Conservation (phyloP, 2,797 vertebrate species). For the Acrossocheilus wenchowensis region DNA sequence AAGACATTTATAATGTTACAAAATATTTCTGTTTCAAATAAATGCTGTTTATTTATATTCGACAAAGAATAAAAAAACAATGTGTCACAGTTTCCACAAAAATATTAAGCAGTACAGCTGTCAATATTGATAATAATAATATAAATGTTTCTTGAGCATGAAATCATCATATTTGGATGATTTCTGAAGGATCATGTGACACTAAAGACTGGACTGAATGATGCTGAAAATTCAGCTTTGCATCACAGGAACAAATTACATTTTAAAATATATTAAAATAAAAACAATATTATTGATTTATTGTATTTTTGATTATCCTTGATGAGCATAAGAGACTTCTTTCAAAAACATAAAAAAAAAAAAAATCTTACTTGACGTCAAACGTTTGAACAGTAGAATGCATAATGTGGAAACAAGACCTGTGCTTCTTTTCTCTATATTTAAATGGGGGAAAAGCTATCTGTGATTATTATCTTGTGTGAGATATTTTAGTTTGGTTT, state of each 20-base stretch:
- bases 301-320: not conserved
- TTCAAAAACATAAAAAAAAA: not conserved
- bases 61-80: not conserved
- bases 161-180: not conserved
- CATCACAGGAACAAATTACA: not conserved
- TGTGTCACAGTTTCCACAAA: not conserved
- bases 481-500: constrained; percentile 10
- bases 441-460: not conserved
- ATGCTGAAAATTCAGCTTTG: constrained; percentile 5
- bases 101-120: not conserved
- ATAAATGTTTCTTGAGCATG: not conserved
- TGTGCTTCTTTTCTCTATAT: constrained; percentile 4
- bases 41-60: not conserved
- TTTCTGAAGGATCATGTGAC: not conserved
- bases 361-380: not conserved
- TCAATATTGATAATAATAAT: not conserved
- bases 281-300: not conserved
- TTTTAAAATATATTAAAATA: not conserved
- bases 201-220: not conserved
- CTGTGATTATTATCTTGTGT: not conserved
- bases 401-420: constrained; percentile 4
- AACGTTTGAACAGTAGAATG: not conserved
- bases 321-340: not conserved
- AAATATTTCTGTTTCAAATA: not conserved
- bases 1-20: not conserved